These are phyloP conservation scores for Probosciger aterrimus DNA, from an alignment of 2,113 vertebrate genomes.

Conservation along the genomic window DNA sequence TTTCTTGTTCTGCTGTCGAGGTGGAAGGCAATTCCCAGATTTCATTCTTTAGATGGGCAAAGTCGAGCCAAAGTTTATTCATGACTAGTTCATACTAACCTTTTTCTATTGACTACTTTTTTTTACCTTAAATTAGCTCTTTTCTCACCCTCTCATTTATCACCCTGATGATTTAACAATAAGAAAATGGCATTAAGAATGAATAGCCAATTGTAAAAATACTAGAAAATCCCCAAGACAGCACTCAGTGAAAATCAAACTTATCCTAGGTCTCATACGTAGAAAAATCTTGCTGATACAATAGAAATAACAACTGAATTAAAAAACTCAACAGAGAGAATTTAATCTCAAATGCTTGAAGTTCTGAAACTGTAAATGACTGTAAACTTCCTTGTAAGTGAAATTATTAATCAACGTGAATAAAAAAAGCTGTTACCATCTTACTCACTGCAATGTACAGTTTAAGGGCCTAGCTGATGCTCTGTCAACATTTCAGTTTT, in stretches of 20 bases:
- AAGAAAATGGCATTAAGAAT: neutral
- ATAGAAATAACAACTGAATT: neutral
- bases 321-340: neutral
- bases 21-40: neutral
- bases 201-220: neutral
- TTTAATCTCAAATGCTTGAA: neutral
- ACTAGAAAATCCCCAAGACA: neutral
- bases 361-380: neutral
- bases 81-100: neutral
- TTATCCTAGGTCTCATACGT: neutral
- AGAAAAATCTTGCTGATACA: neutral
- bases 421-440: neutral
- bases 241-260: neutral
- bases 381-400: neutral
- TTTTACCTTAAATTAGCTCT: neutral
- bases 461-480: neutral
- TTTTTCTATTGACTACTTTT: neutral
- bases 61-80: neutral
- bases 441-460: neutral
- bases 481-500: neutral
- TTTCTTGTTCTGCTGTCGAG: neutral
- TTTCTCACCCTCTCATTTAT: neutral
- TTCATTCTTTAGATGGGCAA: neutral
- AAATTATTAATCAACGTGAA: neutral
- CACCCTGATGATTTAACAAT: neutral